Evolutionary conservation across 1,140 invertebrate species (phyloP).

Genomic region (Drosophila mauritiana): DNA sequence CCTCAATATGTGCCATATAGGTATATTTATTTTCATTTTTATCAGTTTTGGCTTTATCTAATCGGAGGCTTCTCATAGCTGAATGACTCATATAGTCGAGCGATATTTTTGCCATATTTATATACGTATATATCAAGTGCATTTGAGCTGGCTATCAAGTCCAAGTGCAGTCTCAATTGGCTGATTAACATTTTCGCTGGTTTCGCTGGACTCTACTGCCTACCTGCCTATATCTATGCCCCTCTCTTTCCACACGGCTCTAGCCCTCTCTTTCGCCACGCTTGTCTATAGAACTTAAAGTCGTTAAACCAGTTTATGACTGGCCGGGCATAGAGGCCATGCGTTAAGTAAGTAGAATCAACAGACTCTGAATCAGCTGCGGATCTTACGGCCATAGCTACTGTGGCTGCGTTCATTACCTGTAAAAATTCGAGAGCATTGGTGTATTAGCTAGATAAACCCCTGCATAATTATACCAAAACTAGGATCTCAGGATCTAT

Average conservation of each 20-base stretch:
- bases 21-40: slow-evolving; percentile 6
- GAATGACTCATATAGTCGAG: not conserved
- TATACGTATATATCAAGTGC: slow-evolving; percentile 10
- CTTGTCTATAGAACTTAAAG: slow-evolving; percentile 55
- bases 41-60: slow-evolving; percentile 26
- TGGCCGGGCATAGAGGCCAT: slow-evolving; percentile 58
- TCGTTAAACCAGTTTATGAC: slow-evolving; percentile 78
- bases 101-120: slow-evolving; percentile 1
- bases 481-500: not conserved
- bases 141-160: slow-evolving; percentile 32
- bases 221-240: slow-evolving; percentile 26
- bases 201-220: slow-evolving; percentile 8
- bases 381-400: slow-evolving; percentile 26
- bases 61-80: slow-evolving; percentile 8
- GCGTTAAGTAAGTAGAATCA: slow-evolving; percentile 70
- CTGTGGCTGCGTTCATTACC: slow-evolving; percentile 25
- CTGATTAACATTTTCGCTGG: slow-evolving; percentile 22
- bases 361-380: slow-evolving; percentile 59
- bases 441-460: not conserved
- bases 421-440: not conserved
- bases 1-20: not conserved
- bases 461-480: not conserved
- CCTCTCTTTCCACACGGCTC: slow-evolving; percentile 1
- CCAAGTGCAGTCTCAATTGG: slow-evolving; percentile 44
- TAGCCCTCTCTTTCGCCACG: not conserved